These are phyloP conservation scores for Lepisosteus oculatus DNA, from an alignment of 2,113 vertebrate species.

Conservation along the genomic window DNA sequence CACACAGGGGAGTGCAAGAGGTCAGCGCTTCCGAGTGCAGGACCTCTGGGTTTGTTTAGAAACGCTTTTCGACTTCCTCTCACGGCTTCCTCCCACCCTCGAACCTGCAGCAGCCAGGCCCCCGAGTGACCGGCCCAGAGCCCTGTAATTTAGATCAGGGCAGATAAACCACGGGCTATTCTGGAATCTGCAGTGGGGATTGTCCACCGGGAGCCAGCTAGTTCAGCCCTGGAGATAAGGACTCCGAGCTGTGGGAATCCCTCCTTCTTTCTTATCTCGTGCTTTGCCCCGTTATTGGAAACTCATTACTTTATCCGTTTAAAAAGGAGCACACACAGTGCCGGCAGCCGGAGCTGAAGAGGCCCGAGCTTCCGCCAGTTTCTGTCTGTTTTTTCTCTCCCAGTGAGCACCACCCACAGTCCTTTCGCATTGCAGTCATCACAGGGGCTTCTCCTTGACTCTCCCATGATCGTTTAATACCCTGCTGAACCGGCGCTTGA, in stretches of 20 bases:
- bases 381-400: too few relatives aligned
- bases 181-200: not conserved
- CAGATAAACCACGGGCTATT: conserved; percentile 1
- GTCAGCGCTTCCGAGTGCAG: too few relatives aligned
- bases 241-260: not conserved
- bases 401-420: too few relatives aligned
- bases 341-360: too few relatives aligned
- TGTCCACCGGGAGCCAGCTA: not conserved
- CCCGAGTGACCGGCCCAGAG: not conserved
- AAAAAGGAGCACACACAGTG: conserved; percentile 7
- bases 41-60: too few relatives aligned
- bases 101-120: not conserved
- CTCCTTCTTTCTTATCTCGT: not conserved
- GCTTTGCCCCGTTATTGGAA: not conserved
- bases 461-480: too few relatives aligned
- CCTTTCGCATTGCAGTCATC: too few relatives aligned
- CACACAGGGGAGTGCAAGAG: too few relatives aligned
- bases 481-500: too few relatives aligned
- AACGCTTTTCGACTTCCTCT: too few relatives aligned
- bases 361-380: too few relatives aligned
- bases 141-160: conserved; percentile 13
- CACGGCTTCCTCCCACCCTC: not conserved
- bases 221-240: not conserved
- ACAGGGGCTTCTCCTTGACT: too few relatives aligned
- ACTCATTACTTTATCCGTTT: not conserved